Conservation (phyloP, 2,888 invertebrate species). For the Dichetophora obliterata region DNA sequence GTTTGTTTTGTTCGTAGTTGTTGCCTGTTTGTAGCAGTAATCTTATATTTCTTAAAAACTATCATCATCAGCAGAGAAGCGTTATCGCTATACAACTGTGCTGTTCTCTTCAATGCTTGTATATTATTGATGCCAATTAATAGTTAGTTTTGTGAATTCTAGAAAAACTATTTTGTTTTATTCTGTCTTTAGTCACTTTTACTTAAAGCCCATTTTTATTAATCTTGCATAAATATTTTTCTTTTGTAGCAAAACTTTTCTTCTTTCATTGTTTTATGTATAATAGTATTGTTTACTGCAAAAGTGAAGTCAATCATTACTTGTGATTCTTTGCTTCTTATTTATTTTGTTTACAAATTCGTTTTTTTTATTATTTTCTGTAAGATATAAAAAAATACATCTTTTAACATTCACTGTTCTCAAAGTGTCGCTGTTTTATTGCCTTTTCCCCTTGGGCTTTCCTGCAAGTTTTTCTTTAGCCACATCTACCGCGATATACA, state of each 20-base stretch:
- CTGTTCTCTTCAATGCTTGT: not conserved
- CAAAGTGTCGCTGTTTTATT: not conserved
- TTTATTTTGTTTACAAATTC: not conserved
- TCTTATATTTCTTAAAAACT: not conserved
- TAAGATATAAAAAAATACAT: not conserved
- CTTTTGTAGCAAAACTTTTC: not conserved
- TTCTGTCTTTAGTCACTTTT: no score
- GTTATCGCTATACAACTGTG: not conserved
- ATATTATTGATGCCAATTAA: no score
- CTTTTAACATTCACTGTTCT: not conserved
- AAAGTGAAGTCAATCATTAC: not conserved
- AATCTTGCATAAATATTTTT: not conserved
- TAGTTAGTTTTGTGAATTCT: no score
- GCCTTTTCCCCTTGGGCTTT: conserved; percentile 12
- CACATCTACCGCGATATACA: conserved; percentile 15
- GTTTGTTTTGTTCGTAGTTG: not conserved
- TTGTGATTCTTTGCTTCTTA: not conserved
- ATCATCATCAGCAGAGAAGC: not conserved
- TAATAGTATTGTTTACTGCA: not conserved
- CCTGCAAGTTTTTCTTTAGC: not conserved
- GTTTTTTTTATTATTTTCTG: not conserved
- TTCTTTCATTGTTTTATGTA: not conserved
- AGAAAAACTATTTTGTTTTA: no score
- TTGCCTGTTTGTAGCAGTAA: not conserved
- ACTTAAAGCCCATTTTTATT: not conserved